Base-by-base conservation (phyloP, 2,113 vertebrate genomes). In the Phaethon lepturus region DNA sequence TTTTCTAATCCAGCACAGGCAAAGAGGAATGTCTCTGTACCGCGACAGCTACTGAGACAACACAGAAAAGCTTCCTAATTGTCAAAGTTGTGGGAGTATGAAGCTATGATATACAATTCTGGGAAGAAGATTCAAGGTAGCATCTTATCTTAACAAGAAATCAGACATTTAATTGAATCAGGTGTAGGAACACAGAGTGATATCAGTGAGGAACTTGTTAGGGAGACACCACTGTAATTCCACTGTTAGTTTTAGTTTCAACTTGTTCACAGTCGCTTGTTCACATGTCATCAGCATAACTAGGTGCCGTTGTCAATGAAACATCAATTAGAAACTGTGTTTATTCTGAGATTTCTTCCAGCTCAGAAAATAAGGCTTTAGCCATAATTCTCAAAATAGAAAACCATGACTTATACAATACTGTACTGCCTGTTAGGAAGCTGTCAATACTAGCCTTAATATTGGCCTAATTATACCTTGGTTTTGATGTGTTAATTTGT, bases 401-500 rank as follows among this genome's bases (percentile, higher is more conserved):
- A 94, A 79, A 22, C 18, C 29, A 66, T 58, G 53, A 69, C 72
- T 82, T 78, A 72, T 7, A 85, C 67, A 66, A 38, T 29, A 55
- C 28, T 40, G 33, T 40, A 50, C 44, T 72, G 73, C 69, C 40
- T 87, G 18, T 45, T 59, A 93, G 73, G 91, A 89, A 71, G 80
- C 80, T 85, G 84, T 75, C 89, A 89, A 81, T 33, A 71, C 28
- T 25, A 84, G 44, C 68, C 40, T 78, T 96, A 78, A 72, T 78
- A 75, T 6, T 52, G 29, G 60, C 44, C 83, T 93, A 89, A 94
- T 72, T 92, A 66, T 66, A 77, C 23, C 76, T 69, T 77, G 42
- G 40, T 2, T 86, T 94, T 86, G 71, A 94, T 63, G 47, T 87
- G 83, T 69, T 94, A 86, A 86, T 91, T 89, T 89, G 76, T 83